Base-by-base conservation (phyloP, 1,140 invertebrate species). In the Heliothis subflexa region DNA sequence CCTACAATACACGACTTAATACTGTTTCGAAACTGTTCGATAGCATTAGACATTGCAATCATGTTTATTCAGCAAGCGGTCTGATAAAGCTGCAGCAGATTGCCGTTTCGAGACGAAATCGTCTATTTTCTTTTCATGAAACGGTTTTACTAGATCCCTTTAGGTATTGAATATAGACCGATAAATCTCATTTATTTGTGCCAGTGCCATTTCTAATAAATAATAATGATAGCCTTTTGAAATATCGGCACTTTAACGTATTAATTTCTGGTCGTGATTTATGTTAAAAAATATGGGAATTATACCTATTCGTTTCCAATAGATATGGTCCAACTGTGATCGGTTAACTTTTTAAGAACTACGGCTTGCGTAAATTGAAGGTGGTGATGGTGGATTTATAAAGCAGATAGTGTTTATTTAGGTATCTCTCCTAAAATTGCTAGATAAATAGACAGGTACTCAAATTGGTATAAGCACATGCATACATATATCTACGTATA, bases 31-130 rank as follows among this genome's bases (percentile, higher is more conserved):
- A 79, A 72, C 52, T 73, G 74, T 66, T 45, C 72, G 57, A 81
- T 76, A 64, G 14, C 47, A 70, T 76, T 82, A 77, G 68, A 78
- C 28, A 40, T 75, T 79, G 72, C 64, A 83, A 74, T 79, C 73
- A 81, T 83, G 76, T 81, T 83, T 82, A 82, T 82, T 82, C 78
- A 82, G 81, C 47, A 40, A 59, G 49, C 25, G 47, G 68, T 33
- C 71, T 78, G 78, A 72, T 77, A 73, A 70, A 82, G 52, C 78
- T 75, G 73, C 70, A 78, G 74, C 68, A 71, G 68, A 80, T 73
- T 78, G 74, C 45, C 68, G 70, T 18, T 7, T 54, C 71, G 13
- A 62, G 21, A 62, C 47, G 54, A 16, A 57, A 40, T 12, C 61
- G 33, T 66, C 40, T 50, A 77, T 77, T 78, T 78, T 78, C 68